Base-by-base conservation (phyloP, 1,140 invertebrate species). In the Pseudomyrmex dendroicus region DNA sequence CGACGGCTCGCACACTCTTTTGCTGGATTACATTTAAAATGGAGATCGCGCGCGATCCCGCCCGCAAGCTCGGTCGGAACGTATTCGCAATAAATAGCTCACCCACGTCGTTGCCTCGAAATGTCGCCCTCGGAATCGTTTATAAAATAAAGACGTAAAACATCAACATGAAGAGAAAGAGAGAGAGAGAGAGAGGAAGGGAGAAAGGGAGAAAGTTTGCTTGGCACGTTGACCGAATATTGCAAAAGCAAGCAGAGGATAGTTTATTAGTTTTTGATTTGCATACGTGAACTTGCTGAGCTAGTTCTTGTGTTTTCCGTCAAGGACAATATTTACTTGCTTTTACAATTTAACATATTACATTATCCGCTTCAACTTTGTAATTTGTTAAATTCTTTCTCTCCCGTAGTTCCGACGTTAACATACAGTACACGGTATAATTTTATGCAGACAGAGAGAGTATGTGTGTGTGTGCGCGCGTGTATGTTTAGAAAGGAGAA, bases 1-100 rank as follows among this genome's bases (percentile, higher is more conserved):
- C 62, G 25, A 20, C 20, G 48, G 76, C 72, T 20, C 35, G 35
- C 35, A 7, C 35, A 35, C 59, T 70, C 76, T 80, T 80, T 80
- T 20, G 54, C 76, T 20, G 66, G 76, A 80, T 80, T 80, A 80
- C 76, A 80, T 80, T 80, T 80, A 80, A 80, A 80, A 80, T 80
- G 76, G 76, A 80, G 76, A 80, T 80, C 35, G 35, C 35, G 35
- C 52, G 64, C 8, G 76, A 57, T 78, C 5, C 64, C 17, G 76
- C 5, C 64, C 17, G 76, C 54, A 44, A 59, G 76, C 15, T 80
- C 54, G 54, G 76, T 4, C 44, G n/a, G n/a, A 35, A 20, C 66
- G 20, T 25, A 25, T 48, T 80, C 20, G 66, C 56, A 72, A 80
- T 80, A 80, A 80, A 80, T 80, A 80, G 76, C 46, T 35, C n/a